Conservation (phyloP, 2,888 invertebrate species). For the Calliphora vomitoria region DNA sequence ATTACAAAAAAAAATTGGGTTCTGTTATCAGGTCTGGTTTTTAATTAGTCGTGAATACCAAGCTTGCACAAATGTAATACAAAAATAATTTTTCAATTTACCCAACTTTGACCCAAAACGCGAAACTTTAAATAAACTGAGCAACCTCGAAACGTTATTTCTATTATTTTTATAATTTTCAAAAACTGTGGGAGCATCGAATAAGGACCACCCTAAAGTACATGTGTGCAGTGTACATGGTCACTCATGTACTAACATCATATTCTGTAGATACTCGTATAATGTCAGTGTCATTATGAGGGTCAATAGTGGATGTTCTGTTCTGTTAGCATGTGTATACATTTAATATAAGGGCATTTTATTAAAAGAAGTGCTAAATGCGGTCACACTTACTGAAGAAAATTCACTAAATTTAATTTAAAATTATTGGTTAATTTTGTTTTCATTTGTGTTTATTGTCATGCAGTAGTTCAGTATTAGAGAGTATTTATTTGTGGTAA, state of each 20-base stretch:
- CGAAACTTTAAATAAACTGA: no score
- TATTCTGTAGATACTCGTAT: constrained; percentile 34
- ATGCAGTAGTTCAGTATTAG: constrained; percentile 32
- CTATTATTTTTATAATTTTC: no score
- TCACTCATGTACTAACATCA: constrained; percentile 44
- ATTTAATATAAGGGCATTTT: constrained; percentile 65
- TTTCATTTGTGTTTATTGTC: constrained; percentile 9
- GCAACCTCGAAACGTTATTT: no score
- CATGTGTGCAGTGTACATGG: constrained; percentile 10
- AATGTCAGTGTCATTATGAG: constrained; percentile 72
- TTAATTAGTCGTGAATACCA: no score
- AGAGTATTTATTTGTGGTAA: constrained; percentile 42
- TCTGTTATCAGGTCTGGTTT: no score
- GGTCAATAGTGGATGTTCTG: constrained; percentile 65
- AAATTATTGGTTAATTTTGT: constrained; percentile 60
- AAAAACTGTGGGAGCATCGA: no score
- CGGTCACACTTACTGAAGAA: constrained; percentile 67
- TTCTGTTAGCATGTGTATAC: constrained; percentile 8
- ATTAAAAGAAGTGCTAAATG: constrained; percentile 69
- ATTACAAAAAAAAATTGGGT: no score
- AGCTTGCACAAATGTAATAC: no score
- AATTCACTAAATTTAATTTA: constrained; percentile 68
- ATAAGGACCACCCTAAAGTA: no score
- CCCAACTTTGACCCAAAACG: no score
- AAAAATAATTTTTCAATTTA: no score